A percentile compares a stretch with the other conserved stretches of the same genome.
These are phyloP conservation scores for Notiomystis cincta DNA, from an alignment of 2,113 vertebrate species.

Conservation along the genomic window DNA sequence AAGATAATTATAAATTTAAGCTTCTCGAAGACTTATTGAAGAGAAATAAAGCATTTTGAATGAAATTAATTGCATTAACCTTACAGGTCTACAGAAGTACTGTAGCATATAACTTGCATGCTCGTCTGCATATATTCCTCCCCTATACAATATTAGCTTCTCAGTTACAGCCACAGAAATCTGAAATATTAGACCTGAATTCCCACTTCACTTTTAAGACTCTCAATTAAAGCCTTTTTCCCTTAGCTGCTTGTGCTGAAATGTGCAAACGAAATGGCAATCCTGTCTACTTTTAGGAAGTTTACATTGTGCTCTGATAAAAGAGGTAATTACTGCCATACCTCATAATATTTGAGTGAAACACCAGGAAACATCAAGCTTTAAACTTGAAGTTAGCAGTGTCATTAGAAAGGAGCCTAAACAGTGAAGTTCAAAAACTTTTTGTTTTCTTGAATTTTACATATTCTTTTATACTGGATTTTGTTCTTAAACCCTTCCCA, in stretches of 20 bases:
- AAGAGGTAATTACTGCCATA: conserved; percentile 11
- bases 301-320: background rate
- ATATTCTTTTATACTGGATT: background rate
- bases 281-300: background rate
- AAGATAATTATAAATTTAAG: background rate
- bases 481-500: background rate
- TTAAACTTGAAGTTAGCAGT: background rate
- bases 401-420: background rate
- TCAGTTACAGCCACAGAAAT: conserved; percentile 24
- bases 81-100: background rate
- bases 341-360: background rate
- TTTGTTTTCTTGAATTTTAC: background rate
- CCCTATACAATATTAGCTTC: background rate
- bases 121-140: background rate
- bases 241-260: background rate
- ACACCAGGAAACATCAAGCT: background rate
- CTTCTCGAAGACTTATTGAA: background rate
- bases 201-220: background rate
- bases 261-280: background rate
- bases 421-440: background rate
- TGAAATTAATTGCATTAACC: background rate
- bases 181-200: background rate
- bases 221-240: background rate
- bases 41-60: background rate
- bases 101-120: background rate